Evolutionary conservation across 1,140 invertebrate species (phyloP), one percentile per base, ranked within the genome.

Genomic region (Argopecten irradians): DNA sequence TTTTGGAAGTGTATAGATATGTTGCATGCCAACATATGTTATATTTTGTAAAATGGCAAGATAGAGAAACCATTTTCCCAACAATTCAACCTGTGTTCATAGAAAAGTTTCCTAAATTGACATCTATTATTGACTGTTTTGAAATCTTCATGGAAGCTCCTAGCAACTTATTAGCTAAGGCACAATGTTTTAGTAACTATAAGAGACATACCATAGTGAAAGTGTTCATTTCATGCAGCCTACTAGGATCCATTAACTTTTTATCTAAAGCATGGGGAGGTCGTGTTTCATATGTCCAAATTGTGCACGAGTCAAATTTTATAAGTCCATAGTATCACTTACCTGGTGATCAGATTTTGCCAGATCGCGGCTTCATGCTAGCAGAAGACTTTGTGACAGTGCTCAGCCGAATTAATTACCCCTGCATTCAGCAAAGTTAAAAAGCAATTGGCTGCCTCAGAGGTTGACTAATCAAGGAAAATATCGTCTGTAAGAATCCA

Each of bases 101-200:
- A 41, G 11, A n/a, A 82, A 83, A 89, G 3, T 90, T 91, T 86
- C 88, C 90, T 0, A 82, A 84, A 33, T 84, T 89, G 13, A 90
- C 88, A 14, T 86, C 85, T 11, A 91, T 92, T 55, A 88, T 93
- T 34, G 91, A 93, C 33, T 93, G 88, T 82, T 92, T 92, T 86
- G 92, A 93, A 90, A 90, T 93, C 16, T 92, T 92, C 33, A 90
- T 92, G 85, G 90, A 90, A 19, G 46, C 36, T 7, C 91, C 92
- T 8, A 92, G 88, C 46, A 89, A 89, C 16, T 43, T 90, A 22
- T 43, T 82, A 33, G 88, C 89, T 55, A 39, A 87, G 34, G 86
- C 88, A 13, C 16, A 91, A 86, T 85, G 87, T 71, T 92, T 87
- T 55, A 83, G 82, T 28, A 89, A 88, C 33, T 91, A 92, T 28